Percentiles rank a stretch among this genome's conserved stretches.
These are phyloP conservation scores for Portevinia maculata DNA, from an alignment of 2,888 invertebrate genomes.

Conservation along the genomic window DNA sequence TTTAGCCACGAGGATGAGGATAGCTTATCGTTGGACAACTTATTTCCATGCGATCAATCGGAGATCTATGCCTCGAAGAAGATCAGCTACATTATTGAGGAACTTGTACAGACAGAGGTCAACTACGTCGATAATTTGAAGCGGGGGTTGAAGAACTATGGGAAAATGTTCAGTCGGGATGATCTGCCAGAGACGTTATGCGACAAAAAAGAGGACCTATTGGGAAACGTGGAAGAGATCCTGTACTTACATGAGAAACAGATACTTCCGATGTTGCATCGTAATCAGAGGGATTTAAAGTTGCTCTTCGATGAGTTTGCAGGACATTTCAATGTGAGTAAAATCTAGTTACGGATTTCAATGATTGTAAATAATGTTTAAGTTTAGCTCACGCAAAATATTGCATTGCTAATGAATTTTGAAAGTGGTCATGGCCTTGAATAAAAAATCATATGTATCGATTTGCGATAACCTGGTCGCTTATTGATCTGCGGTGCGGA, in stretches of 20 bases:
- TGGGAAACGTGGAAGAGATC: conserved; percentile 96
- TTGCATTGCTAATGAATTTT: no score
- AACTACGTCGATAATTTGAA: conserved; percentile 81
- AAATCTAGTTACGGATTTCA: neutral
- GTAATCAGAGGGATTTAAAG: conserved; percentile 80
- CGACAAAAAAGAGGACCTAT: conserved; percentile 84
- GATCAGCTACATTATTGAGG: conserved; percentile 82
- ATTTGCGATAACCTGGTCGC: no score
- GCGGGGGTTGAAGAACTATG: conserved; percentile 80
- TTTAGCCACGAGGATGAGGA: conserved; percentile 80
- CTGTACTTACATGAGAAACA: conserved; percentile 89
- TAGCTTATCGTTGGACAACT: conserved; percentile 80
- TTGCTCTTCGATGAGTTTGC: conserved; percentile 81
- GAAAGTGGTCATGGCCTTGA: no score
- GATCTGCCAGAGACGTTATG: conserved; percentile 78
- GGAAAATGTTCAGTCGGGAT: conserved; percentile 76
- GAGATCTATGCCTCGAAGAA: conserved; percentile 81
- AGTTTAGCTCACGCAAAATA: neutral
- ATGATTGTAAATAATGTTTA: neutral
- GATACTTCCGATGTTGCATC: conserved; percentile 80
- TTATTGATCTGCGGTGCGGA: no score
- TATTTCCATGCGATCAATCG: conserved; percentile 81
- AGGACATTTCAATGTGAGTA: conserved; percentile 79
- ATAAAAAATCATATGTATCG: no score
- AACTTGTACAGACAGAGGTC: conserved; percentile 81